phyloP scores from a whole-genome alignment of 2,888 invertebrate genomes.

The Panzeria rudis region DNA sequence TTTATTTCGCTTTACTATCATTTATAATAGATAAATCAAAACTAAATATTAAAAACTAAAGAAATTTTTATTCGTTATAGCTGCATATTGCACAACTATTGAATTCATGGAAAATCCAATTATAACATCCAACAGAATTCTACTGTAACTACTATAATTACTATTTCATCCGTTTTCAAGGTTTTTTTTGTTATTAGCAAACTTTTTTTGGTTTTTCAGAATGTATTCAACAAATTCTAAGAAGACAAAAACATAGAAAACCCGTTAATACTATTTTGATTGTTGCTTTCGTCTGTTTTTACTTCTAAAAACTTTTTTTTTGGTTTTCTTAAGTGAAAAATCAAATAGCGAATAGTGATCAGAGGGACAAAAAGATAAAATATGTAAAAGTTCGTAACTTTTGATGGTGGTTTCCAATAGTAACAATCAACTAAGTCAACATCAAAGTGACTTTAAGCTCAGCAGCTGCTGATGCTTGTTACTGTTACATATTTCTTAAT shows the following conservation, averaged over 20 bases:
- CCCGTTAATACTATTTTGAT: conserved; percentile 23
- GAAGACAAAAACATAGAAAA: background rate
- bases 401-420: background rate
- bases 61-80: background rate
- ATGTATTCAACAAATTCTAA: background rate
- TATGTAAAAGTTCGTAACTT: conserved; percentile 28
- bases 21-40: background rate
- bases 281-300: conserved; percentile 17
- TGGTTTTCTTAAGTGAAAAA: conserved; percentile 54
- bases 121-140: background rate
- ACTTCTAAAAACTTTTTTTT: background rate
- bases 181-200: no score
- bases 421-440: conserved; percentile 34
- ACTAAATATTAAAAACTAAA: background rate
- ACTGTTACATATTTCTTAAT: background rate
- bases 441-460: conserved; percentile 56
- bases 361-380: background rate
- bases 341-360: conserved; percentile 42
- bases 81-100: background rate
- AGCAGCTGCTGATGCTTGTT: conserved; percentile 40
- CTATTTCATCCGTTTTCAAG: background rate
- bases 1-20: background rate
- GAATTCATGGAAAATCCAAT: background rate
- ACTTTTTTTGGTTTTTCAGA: background rate
- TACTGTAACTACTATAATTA: background rate